Evolutionary conservation across 1,140 invertebrate genomes (phyloP).

Genomic region (Ips typographus): DNA sequence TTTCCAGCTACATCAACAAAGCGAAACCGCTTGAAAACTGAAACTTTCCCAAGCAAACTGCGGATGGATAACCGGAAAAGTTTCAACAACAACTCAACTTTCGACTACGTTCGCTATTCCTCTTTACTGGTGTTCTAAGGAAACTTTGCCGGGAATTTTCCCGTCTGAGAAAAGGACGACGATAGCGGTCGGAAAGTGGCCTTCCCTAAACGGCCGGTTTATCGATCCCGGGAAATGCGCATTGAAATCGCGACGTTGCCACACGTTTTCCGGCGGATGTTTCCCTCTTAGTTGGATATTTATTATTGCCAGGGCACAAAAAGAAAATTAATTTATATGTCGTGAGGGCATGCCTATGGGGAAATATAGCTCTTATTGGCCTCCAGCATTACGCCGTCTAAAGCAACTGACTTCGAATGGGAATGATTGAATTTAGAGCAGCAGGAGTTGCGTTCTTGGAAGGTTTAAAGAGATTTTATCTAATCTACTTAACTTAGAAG

Average conservation of each 20-base stretch:
- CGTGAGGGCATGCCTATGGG: not conserved
- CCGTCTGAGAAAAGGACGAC: not conserved
- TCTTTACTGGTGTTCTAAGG: not conserved
- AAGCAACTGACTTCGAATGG: not conserved
- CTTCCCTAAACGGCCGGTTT: not conserved
- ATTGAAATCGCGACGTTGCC: conserved; percentile 18
- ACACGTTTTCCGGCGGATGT: not conserved
- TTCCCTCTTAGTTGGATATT: conserved; percentile 13
- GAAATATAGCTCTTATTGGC: not conserved
- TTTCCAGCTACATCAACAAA: too few species aligned
- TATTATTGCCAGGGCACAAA: conserved; percentile 20
- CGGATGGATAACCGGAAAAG: too few species aligned
- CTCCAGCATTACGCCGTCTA: not conserved
- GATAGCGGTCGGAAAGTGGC: conserved; percentile 4
- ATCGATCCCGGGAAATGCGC: conserved; percentile 32
- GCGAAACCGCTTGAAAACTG: too few species aligned
- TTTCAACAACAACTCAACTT: too few species aligned
- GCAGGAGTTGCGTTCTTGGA: too few species aligned
- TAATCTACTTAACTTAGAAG: not conserved
- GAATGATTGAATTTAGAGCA: not conserved
- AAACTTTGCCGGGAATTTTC: not conserved
- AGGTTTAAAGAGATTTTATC: not conserved
- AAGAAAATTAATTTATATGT: conserved; percentile 11
- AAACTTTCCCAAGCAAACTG: too few species aligned
- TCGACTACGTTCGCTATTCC: not conserved